Evolutionary conservation across 2,888 invertebrate species (phyloP), one percentile per base, ranked within the genome.

Genomic region (Tuta absoluta): DNA sequence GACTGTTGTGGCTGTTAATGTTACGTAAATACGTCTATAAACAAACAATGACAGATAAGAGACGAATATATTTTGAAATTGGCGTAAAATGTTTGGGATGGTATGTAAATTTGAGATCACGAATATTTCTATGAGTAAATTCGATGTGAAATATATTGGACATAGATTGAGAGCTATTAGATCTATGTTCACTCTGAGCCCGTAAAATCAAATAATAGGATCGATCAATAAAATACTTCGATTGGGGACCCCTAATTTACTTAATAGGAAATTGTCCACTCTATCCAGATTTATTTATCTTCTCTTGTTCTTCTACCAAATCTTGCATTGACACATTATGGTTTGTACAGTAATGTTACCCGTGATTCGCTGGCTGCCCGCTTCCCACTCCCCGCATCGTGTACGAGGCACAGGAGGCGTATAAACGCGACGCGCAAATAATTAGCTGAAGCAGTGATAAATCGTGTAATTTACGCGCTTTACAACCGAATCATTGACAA

Each of bases 161-260:
- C 14, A 56, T 28, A 33, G 56, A n/a, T n/a, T 56, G 3, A 8
- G 12, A 17, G 14, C 56, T 14, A 19, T 19, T n/a, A n/a, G n/a
- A n/a, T n/a, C 19, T 51, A 28, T 4, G 7, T 17, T 17, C 48
- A 11, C 56, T n/a, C n/a, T 28, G 17, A 56, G 10, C 56, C 23
- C 28, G 28, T 28, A 56, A 56, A 56, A 56, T 56, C 75, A 76
- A 80, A 81, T 78, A 81, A 76, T 76, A n/a, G 71, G 76, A 66
- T 69, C 73, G 70, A 66, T 64, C 68, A 53, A 41, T 56, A 56
- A 56, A 56, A 12, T 17, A 17, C 17, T 56, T 33, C n/a, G 51
- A 2, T 28, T 56, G 17, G 56, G 17, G 56, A 56, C 33, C 56
- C 56, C n/a, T n/a, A n/a, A n/a, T 56, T 33, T 1, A 4, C 24